phyloP scores from a whole-genome alignment of 2,113 vertebrate species.

The Prochilodus magdalenae region DNA sequence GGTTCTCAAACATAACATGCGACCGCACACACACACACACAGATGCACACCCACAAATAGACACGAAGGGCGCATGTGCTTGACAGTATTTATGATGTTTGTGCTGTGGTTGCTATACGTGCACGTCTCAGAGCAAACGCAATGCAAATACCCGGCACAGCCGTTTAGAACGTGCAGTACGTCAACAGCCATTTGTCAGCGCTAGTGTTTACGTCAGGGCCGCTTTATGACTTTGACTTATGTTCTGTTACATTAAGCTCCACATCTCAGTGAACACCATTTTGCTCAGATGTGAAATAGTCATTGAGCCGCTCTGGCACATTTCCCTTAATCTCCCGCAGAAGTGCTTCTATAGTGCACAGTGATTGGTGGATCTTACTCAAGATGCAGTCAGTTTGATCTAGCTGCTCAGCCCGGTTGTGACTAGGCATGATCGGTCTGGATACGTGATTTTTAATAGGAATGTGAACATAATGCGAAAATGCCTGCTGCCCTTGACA shows the following conservation, averaged over 20 bases:
- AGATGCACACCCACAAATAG: neutral
- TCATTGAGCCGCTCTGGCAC: neutral
- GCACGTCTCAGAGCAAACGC: neutral
- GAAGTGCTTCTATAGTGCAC: conserved; percentile 8
- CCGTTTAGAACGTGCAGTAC: neutral
- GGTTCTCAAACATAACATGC: conserved; percentile 19
- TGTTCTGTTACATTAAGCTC: conserved; percentile 32
- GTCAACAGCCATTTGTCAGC: conserved; percentile 1
- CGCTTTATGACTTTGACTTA: conserved; percentile 2
- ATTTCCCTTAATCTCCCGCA: conserved; percentile 20
- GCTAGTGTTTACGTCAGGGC: neutral
- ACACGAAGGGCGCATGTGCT: neutral
- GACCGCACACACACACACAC: no score
- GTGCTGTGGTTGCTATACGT: neutral
- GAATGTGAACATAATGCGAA: no score
- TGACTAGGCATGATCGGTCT: conserved; percentile 51
- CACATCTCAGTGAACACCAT: conserved; percentile 7
- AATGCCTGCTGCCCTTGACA: no score
- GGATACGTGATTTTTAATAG: conserved; percentile 2
- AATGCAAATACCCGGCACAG: neutral
- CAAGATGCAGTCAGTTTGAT: conserved; percentile 46
- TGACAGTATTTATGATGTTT: conserved; percentile 17
- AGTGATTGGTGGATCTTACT: conserved; percentile 11
- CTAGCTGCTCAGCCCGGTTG: conserved; percentile 27
- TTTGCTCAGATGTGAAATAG: neutral